Percentiles rank a stretch among this genome's conserved stretches.
Conservation (phyloP, 2,888 invertebrate species). For the Heliconius ismenius region DNA sequence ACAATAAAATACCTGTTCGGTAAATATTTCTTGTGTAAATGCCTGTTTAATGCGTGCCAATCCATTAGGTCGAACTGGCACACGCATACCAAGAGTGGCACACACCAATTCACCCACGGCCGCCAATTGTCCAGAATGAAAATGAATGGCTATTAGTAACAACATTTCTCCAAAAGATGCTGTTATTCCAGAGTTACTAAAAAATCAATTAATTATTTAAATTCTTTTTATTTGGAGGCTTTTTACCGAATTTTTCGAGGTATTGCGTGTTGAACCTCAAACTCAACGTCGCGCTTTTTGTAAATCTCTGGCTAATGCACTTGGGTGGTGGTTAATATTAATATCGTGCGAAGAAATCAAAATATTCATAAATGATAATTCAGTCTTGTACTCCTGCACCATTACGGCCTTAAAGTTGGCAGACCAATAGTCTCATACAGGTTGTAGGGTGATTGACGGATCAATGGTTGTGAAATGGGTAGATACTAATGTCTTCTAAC, state of each 20-base stretch:
- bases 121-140: conserved; percentile 95
- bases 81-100: conserved; percentile 96
- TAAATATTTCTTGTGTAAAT: conserved; percentile 97
- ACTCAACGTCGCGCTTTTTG: no score
- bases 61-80: conserved; percentile 92
- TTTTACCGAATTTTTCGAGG: not conserved
- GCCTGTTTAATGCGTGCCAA: conserved; percentile 94
- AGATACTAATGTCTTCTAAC: no score
- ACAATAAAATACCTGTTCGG: conserved; percentile 90
- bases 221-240: not conserved
- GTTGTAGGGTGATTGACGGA: no score
- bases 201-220: conserved; percentile 38
- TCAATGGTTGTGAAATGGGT: no score
- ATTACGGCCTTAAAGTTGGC: no score
- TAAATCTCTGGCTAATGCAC: no score
- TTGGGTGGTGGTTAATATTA: no score
- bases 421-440: not conserved
- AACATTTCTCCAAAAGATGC: conserved; percentile 98
- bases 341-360: no score
- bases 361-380: no score
- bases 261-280: no score
- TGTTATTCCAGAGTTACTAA: conserved; percentile 89
- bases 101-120: conserved; percentile 97
- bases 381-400: no score
- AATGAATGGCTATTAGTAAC: conserved; percentile 96